Evolutionary conservation across 2,113 vertebrate genomes (phyloP).

Genomic region (Leptobrachium leishanense): DNA sequence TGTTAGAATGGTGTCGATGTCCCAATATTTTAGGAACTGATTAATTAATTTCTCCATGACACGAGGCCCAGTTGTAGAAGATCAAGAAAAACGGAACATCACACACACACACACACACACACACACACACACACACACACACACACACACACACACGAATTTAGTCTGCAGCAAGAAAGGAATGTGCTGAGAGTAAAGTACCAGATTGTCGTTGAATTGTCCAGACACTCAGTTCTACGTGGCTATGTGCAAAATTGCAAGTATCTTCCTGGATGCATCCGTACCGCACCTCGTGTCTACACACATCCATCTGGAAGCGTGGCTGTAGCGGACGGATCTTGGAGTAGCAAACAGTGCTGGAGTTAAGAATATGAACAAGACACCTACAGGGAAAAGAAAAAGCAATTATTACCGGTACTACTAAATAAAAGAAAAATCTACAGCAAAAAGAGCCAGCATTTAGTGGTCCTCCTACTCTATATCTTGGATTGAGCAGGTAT

Average conservation of each 20-base stretch:
- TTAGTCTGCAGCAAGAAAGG: neutral
- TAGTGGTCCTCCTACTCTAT: too few species aligned
- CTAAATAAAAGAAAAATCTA: too few species aligned
- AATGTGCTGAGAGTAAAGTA: conserved; percentile 29
- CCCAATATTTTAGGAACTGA: too few species aligned
- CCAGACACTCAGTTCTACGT: conserved; percentile 92
- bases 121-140: too few species aligned
- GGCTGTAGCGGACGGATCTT: conserved; percentile 86
- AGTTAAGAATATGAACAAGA: conserved; percentile 84
- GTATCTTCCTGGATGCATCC: conserved; percentile 80
- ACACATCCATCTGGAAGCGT: conserved; percentile 81
- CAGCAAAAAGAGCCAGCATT: too few species aligned
- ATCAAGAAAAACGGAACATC: too few species aligned
- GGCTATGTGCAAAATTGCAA: conserved; percentile 86
- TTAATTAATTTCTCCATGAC: too few species aligned
- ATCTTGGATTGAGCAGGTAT: too few species aligned
- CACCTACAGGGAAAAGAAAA: conserved; percentile 69
- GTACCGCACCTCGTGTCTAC: conserved; percentile 77
- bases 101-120: too few species aligned
- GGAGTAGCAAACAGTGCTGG: conserved; percentile 77
- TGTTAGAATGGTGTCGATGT: too few species aligned
- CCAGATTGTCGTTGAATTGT: conserved; percentile 85
- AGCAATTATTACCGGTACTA: neutral
- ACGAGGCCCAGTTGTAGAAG: too few species aligned
- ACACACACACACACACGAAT: too few species aligned